Evolutionary conservation across 2,113 vertebrate genomes (phyloP).

Genomic region (Speoplatyrhinus poulsoni): DNA sequence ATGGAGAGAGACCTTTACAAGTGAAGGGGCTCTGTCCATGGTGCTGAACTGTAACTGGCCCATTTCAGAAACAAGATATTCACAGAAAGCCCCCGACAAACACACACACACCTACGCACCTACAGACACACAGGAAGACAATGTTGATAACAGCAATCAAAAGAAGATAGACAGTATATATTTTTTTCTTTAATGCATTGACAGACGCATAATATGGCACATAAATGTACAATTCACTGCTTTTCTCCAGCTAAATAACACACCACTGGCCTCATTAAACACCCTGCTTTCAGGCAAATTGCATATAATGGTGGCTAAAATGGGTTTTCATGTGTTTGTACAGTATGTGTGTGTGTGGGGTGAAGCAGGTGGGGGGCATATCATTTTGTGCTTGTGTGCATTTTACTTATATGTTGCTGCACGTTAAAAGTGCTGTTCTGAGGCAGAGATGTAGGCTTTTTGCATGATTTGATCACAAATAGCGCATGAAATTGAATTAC

Average conservation of each 20-base stretch:
- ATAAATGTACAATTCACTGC: background rate
- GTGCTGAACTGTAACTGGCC: too few species aligned
- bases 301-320: background rate
- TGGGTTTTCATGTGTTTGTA: conserved; percentile 11
- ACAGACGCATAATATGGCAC: too few species aligned
- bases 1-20: too few species aligned
- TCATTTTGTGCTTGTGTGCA: background rate
- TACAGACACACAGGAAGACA: conserved; percentile 13
- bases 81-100: background rate
- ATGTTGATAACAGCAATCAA: conserved; percentile 47
- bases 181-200: background rate
- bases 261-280: background rate
- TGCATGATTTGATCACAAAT: conserved; percentile 69
- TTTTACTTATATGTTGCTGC: conserved; percentile 31
- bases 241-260: conserved; percentile 5
- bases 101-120: background rate
- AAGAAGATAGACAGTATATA: background rate
- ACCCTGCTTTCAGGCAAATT: too few species aligned
- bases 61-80: background rate
- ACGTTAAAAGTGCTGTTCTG: conserved; percentile 25
- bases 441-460: conserved; percentile 47
- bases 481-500: conserved; percentile 67
- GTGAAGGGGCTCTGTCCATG: too few species aligned
- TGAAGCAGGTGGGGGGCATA: conserved; percentile 1
- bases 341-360: background rate